Base-by-base conservation (phyloP, 2,113 vertebrate species). In the Mola mola region DNA sequence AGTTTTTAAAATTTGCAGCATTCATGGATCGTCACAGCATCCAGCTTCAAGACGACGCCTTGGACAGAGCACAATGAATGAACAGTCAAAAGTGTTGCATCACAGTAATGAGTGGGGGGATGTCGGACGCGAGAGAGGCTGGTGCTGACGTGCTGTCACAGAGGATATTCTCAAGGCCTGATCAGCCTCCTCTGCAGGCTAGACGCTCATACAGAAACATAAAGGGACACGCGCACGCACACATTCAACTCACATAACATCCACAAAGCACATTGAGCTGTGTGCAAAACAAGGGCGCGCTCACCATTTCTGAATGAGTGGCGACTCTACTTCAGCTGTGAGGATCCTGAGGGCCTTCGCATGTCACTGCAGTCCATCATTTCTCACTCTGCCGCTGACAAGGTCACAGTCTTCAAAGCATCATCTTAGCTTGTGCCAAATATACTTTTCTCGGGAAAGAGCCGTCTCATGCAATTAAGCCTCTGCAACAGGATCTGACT, bases 121-220 rank as follows among this genome's bases (percentile, higher is more conserved):
- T 79, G 85, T 84, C 87, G 79, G 70, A 47, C 17, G 43, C 57
- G 69, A 72, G 72, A 48, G 43, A 67, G 70, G 72, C 66, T 56
- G 28, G 75, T 58, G 51, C 62, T 83, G 83, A 83, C 78, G 78
- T 52, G 81, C 75, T 86, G 83, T 87, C 85, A 85, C 70, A 66
- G 66, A 83, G 71, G 85, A 89, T 86, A 82, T 86, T 86, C 79
- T 79, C 51, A 55, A 79, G 81, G 79, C 68, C 87, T 85, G 83
- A 87, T 87, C 79, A 74, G 63, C 72, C 72, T 75, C 55, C 41
- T 31, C 81, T 81, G 67, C 69, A 70, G 79, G 70, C 74, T 49
- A 70, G 51, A 78, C 15, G 19, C 70, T 61, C 64, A 13, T 15
- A 44, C 47, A 66, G 13, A 70, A 63, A 75, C 57, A 75, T 76